Evolutionary conservation across 2,113 vertebrate genomes (phyloP), one percentile per base, ranked within the genome.

Genomic region (Caloenas nicobarica): DNA sequence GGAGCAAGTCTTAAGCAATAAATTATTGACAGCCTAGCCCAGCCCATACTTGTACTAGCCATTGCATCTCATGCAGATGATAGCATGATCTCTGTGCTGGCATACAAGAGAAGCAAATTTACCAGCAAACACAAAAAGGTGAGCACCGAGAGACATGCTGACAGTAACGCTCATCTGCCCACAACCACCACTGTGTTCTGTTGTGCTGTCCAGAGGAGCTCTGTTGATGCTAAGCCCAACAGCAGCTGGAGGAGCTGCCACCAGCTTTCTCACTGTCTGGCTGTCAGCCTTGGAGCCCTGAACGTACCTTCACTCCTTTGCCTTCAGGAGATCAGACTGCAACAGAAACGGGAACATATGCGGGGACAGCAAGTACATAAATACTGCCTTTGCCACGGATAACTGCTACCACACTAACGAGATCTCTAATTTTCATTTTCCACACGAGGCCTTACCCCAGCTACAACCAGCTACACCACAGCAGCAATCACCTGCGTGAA

Each of bases 21-120:
- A 48, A 1, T 21, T 44, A 22, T 9, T 56, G 29, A 44, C 17
- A 77, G 42, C 18, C 53, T 42, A 60, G 31, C 23, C 31, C 53
- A 72, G 10, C 3, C 19, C 3, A 2, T 34, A 25, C 33, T 36
- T 24, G 14, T 44, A 46, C 29, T 31, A 68, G 65, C 19, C n/a
- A 28, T 4, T 44, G 74, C n/a, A 36, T 7, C 26, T 68, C 71
- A 19, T 5, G 17, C 28, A 54, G 33, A 51, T 18, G 15, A 9
- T 60, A 76, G 48, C 1, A 0, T 13, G 23, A 36, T 42, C 24
- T 53, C n/a, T 0, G 0, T 42, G 23, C 34, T 61, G 50, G 25
- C 51, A 56, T 26, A 72, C 33, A 4, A 2, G 25, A 72, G 38
- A 62, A 80, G 69, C 19, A 66, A 61, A 46, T 40, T 46, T 46